Base-by-base conservation (phyloP, 92 coral and sea anemone genomes). In the Desmophyllum pertusum region DNA sequence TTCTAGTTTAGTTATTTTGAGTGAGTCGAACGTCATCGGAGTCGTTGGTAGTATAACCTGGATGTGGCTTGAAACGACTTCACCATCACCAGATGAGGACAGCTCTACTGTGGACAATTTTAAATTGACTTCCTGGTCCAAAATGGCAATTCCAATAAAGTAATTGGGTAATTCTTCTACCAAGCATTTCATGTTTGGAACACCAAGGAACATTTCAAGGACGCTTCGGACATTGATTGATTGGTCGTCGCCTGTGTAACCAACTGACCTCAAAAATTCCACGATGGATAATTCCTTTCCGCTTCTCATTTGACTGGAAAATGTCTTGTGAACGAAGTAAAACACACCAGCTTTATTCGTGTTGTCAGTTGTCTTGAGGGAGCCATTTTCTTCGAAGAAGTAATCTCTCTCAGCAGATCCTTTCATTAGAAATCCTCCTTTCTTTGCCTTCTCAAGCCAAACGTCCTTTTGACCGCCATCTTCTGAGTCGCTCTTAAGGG, bases 31-130 rank as follows among this genome's bases (percentile, higher is more conserved):
- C 68, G 6, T 53, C 19, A 76, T 21, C 31, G 81, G 7, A 38
- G 50, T 48, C 21, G 68, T 53, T 55, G 46, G 18, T 19, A 57
- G 2, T 33, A n/a, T 14, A 33, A 76, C 69, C 42, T 53, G 46
- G 18, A 76, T 76, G 46, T 55, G 67, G 69, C 81, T 38, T 35
- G 81, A 53, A 55, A 37, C 33, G 48, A 76, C 81, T 40, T 76
- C 68, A 23, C 42, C 6, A 39, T 76, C 68, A 1, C 6, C 5
- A 39, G 61, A 73, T 8, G 81, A 18, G 27, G 81, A 76, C 1
- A 76, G 43, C 35, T 76, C 69, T 18, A 76, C 81, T 3, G 33
- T 10, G 33, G 81, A 76, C 21, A 23, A 7, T 2, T 39, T 25
- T 36, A 53, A n/a, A 76, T 76, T 18, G 42, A 76, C 81, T 36